Conservation (phyloP, 2,113 vertebrate genomes). For the Picathartes gymnocephalus region DNA sequence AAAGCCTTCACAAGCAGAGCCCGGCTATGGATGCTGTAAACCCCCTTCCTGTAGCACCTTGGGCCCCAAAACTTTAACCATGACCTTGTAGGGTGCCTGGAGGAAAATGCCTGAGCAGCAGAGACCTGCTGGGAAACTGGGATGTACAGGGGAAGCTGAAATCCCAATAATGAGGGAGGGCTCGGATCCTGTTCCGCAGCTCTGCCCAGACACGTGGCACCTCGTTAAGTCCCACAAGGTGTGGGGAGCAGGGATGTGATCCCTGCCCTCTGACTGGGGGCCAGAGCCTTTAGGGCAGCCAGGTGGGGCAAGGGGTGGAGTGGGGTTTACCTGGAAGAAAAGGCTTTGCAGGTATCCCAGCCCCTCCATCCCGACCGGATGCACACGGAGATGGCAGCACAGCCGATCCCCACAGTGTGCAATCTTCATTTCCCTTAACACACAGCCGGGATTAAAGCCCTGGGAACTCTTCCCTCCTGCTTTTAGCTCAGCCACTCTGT, state of each 20-base stretch:
- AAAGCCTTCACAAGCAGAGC: background rate
- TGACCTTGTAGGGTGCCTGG: background rate
- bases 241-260: background rate
- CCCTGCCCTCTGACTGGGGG: rapidly evolving
- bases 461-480: background rate
- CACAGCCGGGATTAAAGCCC: background rate
- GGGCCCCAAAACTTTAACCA: background rate
- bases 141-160: rapidly evolving
- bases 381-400: rapidly evolving
- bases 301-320: background rate
- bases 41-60: background rate
- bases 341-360: background rate
- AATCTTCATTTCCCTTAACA: rapidly evolving
- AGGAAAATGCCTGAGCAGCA: background rate
- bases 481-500: background rate
- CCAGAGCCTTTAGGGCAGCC: background rate
- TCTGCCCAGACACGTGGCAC: rapidly evolving
- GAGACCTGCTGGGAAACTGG: background rate
- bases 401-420: rapidly evolving
- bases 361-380: rapidly evolving
- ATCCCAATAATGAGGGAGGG: background rate
- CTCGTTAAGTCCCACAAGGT: background rate
- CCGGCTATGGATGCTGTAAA: rapidly evolving
- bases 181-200: rapidly evolving
- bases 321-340: background rate